phyloP scores from a whole-genome alignment of 1,140 invertebrate species.

The Bacillus rossius region DNA sequence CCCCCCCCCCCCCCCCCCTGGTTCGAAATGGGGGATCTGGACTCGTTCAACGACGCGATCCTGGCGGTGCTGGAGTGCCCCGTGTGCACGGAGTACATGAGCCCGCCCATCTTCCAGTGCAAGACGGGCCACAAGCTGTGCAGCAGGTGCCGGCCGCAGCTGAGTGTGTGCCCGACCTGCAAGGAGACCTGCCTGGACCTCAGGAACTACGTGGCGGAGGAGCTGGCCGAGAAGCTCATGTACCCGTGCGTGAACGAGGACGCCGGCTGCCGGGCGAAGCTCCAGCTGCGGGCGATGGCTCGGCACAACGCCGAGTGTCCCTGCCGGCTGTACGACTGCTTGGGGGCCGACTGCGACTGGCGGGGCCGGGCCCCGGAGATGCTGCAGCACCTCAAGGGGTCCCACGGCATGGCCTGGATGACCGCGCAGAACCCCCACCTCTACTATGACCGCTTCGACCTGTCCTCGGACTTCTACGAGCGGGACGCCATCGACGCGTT shows the following conservation, averaged over 20 bases:
- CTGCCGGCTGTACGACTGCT: constrained; percentile 14
- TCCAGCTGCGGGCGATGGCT: constrained; percentile 4
- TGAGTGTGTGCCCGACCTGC: neutral
- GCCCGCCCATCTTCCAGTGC: constrained; percentile 4
- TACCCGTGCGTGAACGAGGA: constrained; percentile 19
- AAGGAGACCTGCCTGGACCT: constrained; percentile 6
- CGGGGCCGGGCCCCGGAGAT: constrained; percentile 12
- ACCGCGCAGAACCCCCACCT: neutral
- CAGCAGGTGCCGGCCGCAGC: neutral
- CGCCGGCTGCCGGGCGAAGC: constrained; percentile 7
- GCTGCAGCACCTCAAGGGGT: constrained; percentile 4
- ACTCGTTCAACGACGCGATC: neutral
- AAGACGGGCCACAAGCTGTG: neutral
- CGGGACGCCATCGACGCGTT: neutral
- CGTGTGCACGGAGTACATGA: neutral
- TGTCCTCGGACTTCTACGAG: neutral
- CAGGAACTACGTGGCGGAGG: constrained; percentile 14
- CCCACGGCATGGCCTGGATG: neutral
- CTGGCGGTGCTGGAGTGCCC: neutral
- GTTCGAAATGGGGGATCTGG: too few relatives aligned
- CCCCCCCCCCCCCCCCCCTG: too few relatives aligned
- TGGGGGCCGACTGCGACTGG: constrained; percentile 13
- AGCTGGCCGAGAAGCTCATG: constrained; percentile 13
- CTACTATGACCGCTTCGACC: neutral
- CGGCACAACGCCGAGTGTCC: constrained; percentile 10